Evolutionary conservation across 2,888 invertebrate genomes (phyloP).

Genomic region (Venusia cambrica): DNA sequence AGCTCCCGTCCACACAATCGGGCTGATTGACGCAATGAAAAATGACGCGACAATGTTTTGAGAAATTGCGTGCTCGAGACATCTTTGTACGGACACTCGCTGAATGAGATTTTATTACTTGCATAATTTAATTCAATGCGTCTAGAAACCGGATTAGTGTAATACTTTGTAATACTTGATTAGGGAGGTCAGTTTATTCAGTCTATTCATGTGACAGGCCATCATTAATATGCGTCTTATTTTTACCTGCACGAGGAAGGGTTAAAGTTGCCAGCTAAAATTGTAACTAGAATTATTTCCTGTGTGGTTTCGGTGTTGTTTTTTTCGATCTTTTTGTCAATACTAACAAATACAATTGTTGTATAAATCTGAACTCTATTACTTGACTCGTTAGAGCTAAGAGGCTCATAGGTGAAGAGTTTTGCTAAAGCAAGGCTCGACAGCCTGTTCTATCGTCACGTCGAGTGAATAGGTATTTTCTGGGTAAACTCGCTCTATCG

Average conservation of each 20-base stretch:
- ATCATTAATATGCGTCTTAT: constrained; percentile 71
- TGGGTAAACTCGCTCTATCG: no score
- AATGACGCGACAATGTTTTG: constrained; percentile 78
- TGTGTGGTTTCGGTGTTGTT: no score
- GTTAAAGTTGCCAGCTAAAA: neutral
- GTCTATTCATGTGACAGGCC: constrained; percentile 42
- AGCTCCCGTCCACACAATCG: constrained; percentile 49
- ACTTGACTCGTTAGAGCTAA: no score
- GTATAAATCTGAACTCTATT: no score
- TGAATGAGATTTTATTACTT: constrained; percentile 73
- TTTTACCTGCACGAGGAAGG: constrained; percentile 31
- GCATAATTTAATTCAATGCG: constrained; percentile 67
- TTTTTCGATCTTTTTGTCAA: no score
- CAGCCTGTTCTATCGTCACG: no score
- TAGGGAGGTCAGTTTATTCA: constrained; percentile 56
- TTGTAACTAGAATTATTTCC: no score
- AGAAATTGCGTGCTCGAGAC: constrained; percentile 68
- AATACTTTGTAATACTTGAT: constrained; percentile 57
- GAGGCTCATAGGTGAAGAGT: no score
- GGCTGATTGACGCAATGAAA: constrained; percentile 79
- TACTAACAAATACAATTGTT: no score
- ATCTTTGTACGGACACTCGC: constrained; percentile 55
- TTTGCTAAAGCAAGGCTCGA: no score
- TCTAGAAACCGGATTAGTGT: constrained; percentile 54
- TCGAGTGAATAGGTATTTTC: no score